Percentiles rank a stretch among this genome's conserved stretches.
Evolutionary conservation across 2,797 vertebrate species (phyloP).

Genomic region (Megalops cyprinoides): DNA sequence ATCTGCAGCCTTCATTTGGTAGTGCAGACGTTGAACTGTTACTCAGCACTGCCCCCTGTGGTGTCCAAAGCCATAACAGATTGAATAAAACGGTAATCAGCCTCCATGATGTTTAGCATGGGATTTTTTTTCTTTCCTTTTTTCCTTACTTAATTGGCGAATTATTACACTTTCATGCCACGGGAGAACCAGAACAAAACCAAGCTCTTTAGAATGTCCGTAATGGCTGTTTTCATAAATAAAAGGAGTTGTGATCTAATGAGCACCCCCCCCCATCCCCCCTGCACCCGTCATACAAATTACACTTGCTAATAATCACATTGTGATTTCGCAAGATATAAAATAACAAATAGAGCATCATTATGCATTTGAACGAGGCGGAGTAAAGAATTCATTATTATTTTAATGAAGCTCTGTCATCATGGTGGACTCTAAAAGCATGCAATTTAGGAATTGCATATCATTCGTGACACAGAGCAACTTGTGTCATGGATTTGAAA

Average conservation of each 20-base stretch:
- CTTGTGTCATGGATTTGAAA: constrained; percentile 19
- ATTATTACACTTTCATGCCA: not conserved
- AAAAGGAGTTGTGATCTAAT: constrained; percentile 10
- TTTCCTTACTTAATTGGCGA: not conserved
- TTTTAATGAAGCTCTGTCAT: constrained; percentile 15
- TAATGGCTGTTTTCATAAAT: not conserved
- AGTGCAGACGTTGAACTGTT: not conserved
- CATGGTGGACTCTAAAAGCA: constrained; percentile 18
- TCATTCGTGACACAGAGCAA: constrained; percentile 13
- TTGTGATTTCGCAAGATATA: constrained; percentile 13
- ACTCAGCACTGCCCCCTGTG: not conserved
- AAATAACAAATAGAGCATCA: not conserved
- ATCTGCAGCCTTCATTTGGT: not conserved
- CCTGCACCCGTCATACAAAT: not conserved
- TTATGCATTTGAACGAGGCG: constrained; percentile 21
- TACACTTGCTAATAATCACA: constrained; percentile 28
- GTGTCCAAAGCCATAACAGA: not conserved
- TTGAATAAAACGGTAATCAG: not conserved
- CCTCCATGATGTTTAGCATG: not conserved
- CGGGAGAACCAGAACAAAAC: constrained; percentile 12
- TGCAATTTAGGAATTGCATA: constrained; percentile 25
- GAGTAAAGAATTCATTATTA: constrained; percentile 24
- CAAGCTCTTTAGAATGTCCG: not conserved
- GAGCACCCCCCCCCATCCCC: not conserved
- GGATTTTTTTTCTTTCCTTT: not conserved